Percentiles rank a stretch among this genome's conserved stretches.
phyloP scores from a whole-genome alignment of 2,797 vertebrate genomes.

The Alosa sapidissima region DNA sequence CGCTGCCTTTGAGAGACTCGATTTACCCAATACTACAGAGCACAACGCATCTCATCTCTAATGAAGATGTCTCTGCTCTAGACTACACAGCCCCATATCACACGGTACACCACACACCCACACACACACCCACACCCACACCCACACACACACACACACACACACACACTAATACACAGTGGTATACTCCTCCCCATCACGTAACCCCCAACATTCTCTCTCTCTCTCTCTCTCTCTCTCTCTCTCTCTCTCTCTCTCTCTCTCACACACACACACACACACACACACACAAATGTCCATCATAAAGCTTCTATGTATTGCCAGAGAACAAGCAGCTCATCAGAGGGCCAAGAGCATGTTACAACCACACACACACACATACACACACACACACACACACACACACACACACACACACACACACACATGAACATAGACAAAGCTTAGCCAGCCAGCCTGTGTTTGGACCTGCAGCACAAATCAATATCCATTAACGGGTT shows the following conservation, averaged over 20 bases:
- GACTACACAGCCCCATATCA: neutral
- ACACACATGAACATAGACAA: neutral
- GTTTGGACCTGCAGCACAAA: slow-evolving; percentile 57
- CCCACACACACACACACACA: neutral
- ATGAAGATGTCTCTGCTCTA: neutral
- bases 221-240: no score
- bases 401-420: slow-evolving; percentile 7
- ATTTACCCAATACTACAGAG: no score
- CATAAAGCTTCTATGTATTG: neutral
- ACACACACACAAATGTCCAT: neutral
- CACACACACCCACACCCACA: neutral
- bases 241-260: no score
- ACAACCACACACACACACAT: neutral
- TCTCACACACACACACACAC: neutral
- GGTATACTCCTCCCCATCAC: no score
- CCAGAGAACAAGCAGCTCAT: neutral
- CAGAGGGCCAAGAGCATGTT: no score
- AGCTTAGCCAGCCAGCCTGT: slow-evolving; percentile 40
- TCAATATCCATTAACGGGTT: slow-evolving; percentile 86
- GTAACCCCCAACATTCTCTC: no score
- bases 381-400: neutral
- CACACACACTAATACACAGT: neutral
- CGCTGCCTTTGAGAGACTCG: no score
- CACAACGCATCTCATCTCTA: neutral
- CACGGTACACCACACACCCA: slow-evolving; percentile 36